phyloP scores from a whole-genome alignment of 2,113 vertebrate species.

The Corythornis vintsioides region DNA sequence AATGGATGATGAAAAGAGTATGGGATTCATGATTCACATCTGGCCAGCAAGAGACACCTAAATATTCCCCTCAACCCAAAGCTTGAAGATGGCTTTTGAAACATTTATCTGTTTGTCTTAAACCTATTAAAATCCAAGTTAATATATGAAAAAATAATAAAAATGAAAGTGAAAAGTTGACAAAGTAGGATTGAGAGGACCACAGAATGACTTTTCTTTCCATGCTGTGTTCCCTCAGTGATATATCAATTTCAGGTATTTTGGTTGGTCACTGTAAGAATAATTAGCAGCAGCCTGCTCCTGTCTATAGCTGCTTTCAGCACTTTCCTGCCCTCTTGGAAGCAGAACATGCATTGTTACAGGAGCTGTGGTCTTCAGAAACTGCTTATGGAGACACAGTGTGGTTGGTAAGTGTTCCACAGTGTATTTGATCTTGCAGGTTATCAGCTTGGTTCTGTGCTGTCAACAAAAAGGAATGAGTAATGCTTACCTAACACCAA shows the following conservation, averaged over 20 bases:
- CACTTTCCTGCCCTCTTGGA: neutral
- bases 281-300: neutral
- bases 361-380: neutral
- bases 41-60: neutral
- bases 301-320: neutral
- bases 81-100: neutral
- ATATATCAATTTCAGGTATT: neutral
- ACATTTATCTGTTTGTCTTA: neutral
- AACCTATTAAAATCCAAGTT: neutral
- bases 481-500: neutral
- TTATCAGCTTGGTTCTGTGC: neutral
- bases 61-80: neutral
- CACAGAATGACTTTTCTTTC: neutral
- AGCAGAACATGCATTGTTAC: neutral
- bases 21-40: accelerated
- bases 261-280: neutral
- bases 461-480: neutral
- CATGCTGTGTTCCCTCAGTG: neutral
- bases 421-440: neutral
- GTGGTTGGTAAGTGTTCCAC: neutral
- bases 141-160: neutral
- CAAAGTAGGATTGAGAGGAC: neutral
- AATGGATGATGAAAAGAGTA: neutral
- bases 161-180: neutral
- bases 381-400: neutral